Conservation (phyloP, 2,113 vertebrate species). For the Pelecanus crispus region DNA sequence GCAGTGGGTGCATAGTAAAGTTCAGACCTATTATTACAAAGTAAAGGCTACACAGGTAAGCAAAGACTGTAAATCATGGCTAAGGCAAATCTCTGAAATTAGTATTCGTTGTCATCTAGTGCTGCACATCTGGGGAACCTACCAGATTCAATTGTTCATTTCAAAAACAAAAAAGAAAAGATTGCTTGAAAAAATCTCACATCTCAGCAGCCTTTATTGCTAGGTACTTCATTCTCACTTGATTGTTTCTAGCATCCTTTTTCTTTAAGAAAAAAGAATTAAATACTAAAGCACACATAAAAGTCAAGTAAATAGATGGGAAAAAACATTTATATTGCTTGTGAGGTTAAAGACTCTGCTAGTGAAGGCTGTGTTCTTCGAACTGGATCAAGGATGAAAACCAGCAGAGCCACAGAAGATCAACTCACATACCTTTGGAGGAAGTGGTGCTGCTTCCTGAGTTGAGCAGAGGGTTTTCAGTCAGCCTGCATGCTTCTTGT, state of each 20-base stretch:
- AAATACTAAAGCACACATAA: not conserved
- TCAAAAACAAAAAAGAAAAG: not conserved
- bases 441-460: not conserved
- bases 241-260: not conserved
- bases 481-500: not conserved
- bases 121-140: not conserved
- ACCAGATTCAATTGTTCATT: not conserved
- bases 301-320: not conserved
- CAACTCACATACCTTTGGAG: not conserved
- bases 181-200: not conserved
- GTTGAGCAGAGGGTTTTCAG: not conserved
- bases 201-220: not conserved
- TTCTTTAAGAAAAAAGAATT: not conserved
- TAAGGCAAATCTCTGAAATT: not conserved
- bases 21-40: not conserved
- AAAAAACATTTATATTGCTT: not conserved
- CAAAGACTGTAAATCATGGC: not conserved
- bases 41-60: not conserved
- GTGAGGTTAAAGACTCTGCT: not conserved
- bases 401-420: not conserved
- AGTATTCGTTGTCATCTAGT: not conserved
- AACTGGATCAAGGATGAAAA: not conserved
- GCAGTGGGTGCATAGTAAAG: not conserved
- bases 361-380: not conserved
- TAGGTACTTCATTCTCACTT: not conserved